Conservation (phyloP, 2,797 vertebrate species). For the Anguilla anguilla region DNA sequence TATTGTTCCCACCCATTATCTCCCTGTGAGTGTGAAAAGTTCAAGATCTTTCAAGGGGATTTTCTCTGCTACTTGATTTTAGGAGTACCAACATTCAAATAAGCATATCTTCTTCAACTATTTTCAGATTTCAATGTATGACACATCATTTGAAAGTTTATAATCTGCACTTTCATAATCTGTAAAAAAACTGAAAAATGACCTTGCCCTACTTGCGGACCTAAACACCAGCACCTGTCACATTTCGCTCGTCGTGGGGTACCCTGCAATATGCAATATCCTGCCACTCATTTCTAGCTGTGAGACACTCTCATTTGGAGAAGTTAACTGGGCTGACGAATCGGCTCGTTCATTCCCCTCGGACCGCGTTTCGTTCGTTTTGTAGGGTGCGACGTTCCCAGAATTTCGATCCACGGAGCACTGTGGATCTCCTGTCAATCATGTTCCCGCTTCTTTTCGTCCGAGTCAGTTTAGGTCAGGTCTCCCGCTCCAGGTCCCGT, state of each 20-base stretch:
- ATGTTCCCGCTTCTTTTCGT: background rate
- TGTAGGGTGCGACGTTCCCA: background rate
- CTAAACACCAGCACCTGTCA: no score
- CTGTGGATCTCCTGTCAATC: constrained; percentile 3
- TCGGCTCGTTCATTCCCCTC: background rate
- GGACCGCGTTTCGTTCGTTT: constrained; percentile 17
- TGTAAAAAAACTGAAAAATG: no score
- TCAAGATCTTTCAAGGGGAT: no score
- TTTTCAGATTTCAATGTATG: no score
- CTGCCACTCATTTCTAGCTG: background rate
- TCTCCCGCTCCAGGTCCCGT: background rate
- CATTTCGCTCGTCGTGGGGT: background rate
- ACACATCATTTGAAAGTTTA: no score
- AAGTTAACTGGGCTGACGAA: background rate
- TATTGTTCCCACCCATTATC: no score
- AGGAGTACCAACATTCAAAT: no score
- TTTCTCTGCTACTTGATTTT: no score
- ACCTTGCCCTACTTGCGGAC: no score
- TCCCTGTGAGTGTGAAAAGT: no score
- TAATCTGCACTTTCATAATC: no score
- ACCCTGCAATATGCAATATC: background rate
- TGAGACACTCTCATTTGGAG: background rate
- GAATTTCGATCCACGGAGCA: background rate
- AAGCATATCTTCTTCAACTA: no score
- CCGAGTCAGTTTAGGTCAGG: background rate